These are phyloP conservation scores for Caenorhabditis sp. DNA, from an alignment of 2,888 invertebrate genomes.

Conservation along the genomic window DNA sequence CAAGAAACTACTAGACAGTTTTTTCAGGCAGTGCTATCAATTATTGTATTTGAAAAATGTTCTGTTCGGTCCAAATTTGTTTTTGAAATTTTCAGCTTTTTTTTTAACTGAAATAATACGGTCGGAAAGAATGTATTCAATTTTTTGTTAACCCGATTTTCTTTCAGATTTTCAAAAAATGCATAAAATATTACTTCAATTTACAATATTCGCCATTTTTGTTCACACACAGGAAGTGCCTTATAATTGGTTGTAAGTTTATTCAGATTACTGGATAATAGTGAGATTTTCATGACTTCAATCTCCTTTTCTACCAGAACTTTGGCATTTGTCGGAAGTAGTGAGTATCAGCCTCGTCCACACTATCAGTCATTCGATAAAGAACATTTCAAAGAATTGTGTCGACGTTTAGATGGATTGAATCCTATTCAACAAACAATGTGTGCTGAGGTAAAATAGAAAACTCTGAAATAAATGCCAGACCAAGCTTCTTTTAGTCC, in stretches of 20 bases:
- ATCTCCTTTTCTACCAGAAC: constrained; percentile 23
- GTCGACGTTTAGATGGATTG: constrained; percentile 50
- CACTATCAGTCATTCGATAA: constrained; percentile 21
- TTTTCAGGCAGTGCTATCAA: no score
- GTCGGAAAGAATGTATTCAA: no score
- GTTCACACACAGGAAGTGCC: constrained; percentile 15
- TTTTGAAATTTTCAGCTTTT: no score
- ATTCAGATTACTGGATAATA: background rate
- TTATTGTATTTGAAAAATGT: no score
- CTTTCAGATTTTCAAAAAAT: background rate
- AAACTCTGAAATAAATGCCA: background rate
- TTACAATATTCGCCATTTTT: background rate
- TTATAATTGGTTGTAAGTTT: constrained; percentile 42
- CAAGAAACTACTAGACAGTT: no score
- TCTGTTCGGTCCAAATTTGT: no score
- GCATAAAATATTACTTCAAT: background rate
- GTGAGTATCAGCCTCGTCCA: constrained; percentile 35
- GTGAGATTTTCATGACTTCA: background rate
- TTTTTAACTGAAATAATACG: no score
- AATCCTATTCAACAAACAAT: constrained; percentile 54
- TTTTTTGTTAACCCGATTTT: no score
- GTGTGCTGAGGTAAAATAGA: constrained; percentile 43
- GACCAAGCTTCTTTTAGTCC: no score
- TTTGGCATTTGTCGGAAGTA: constrained; percentile 42
- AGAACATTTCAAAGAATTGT: constrained; percentile 48